A percentile compares a stretch with the other conserved stretches of the same genome.
Conservation (phyloP, 2,888 invertebrate genomes). For the Agriopis aurantiaria region DNA sequence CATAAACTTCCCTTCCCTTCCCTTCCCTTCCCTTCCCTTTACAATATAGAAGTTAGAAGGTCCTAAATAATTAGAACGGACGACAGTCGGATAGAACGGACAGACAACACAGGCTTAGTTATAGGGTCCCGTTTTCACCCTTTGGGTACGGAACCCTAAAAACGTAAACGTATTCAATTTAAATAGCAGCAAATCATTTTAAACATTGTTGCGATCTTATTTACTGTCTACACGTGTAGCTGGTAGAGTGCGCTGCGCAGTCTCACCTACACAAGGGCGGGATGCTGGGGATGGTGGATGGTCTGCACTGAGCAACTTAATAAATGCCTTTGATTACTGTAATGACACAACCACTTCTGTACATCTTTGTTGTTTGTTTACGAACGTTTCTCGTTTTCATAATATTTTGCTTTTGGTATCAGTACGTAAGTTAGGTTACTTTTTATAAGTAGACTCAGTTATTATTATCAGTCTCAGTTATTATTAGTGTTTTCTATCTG, state of each 20-base stretch:
- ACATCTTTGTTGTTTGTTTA: constrained; percentile 27
- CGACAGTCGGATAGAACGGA: no score
- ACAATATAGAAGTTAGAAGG: no score
- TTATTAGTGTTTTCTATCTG: no score
- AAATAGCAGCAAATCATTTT: no score
- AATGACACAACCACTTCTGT: constrained; percentile 48
- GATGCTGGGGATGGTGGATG: constrained; percentile 15
- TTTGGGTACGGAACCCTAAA: no score
- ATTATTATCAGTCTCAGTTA: no score
- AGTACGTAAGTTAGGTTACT: not conserved
- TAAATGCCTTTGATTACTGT: constrained; percentile 62
- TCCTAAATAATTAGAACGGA: no score
- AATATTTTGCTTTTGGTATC: not conserved
- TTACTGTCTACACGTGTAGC: not conserved
- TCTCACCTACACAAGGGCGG: constrained; percentile 61
- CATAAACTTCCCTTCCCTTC: no score
- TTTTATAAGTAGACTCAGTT: not conserved
- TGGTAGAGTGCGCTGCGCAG: constrained; percentile 58
- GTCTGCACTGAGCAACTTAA: constrained; percentile 50
- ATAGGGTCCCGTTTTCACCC: no score
- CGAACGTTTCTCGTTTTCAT: not conserved
- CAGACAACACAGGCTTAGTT: no score
- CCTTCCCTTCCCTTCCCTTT: no score
- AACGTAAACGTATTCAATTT: no score
- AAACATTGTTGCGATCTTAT: not conserved